Percentiles rank a stretch among this genome's conserved stretches.
phyloP scores from a whole-genome alignment of 2,113 vertebrate species.

The Penelope pileata region DNA sequence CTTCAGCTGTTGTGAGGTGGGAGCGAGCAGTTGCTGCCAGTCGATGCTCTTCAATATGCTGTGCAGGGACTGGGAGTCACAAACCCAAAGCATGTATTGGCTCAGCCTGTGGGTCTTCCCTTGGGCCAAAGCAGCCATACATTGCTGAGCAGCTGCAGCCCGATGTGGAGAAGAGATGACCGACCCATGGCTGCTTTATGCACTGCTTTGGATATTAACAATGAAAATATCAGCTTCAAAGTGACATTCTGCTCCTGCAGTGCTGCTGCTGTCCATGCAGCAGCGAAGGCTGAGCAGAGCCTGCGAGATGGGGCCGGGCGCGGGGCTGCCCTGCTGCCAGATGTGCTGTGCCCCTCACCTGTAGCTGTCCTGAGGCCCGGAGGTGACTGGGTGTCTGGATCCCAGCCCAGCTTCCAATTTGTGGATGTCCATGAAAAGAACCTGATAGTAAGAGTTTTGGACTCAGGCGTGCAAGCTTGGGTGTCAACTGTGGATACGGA shows the following conservation, averaged over 20 bases:
- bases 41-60: background rate
- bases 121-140: background rate
- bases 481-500: background rate
- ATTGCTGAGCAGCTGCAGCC: background rate
- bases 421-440: background rate
- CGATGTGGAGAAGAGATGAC: background rate
- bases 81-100: background rate
- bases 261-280: fast-evolving
- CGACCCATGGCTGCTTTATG: background rate
- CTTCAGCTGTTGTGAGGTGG: background rate
- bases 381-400: background rate
- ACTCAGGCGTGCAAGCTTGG: background rate
- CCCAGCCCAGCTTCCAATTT: background rate
- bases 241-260: background rate
- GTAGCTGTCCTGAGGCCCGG: background rate
- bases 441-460: background rate
- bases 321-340: background rate
- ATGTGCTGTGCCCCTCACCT: no score
- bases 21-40: background rate
- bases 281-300: background rate
- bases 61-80: background rate
- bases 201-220: background rate
- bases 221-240: background rate
- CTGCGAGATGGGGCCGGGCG: background rate
- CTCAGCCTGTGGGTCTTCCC: background rate